These are phyloP conservation scores for Todus mexicanus DNA, from an alignment of 2,797 vertebrate genomes.

Conservation along the genomic window DNA sequence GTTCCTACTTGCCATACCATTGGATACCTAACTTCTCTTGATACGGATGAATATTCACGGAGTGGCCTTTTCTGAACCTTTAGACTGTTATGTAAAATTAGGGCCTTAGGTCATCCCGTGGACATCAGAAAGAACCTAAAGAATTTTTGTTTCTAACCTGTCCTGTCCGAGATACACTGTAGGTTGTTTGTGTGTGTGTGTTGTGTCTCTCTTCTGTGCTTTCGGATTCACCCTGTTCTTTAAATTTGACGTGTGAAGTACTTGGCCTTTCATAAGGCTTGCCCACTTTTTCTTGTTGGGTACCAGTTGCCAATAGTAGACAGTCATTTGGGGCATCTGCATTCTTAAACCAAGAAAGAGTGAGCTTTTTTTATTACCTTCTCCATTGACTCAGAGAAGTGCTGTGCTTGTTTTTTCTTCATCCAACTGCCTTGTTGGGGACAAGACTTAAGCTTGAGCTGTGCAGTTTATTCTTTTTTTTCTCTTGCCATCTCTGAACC, in stretches of 20 bases:
- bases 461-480: background rate
- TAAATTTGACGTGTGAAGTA: background rate
- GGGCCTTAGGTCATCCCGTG: background rate
- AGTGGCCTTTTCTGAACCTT: background rate
- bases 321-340: background rate
- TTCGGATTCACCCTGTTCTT: background rate
- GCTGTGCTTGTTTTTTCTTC: background rate
- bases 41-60: background rate
- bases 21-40: slow-evolving; percentile 11
- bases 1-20: slow-evolving; percentile 11
- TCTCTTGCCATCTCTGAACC: background rate
- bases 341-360: background rate
- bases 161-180: background rate
- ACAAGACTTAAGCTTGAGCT: background rate
- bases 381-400: background rate
- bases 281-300: background rate
- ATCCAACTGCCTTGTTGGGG: background rate
- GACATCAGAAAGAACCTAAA: background rate
- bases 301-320: background rate
- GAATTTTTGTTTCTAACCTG: background rate
- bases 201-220: background rate
- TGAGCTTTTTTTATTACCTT: background rate
- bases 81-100: background rate
- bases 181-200: background rate
- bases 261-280: background rate